Conservation (phyloP, 2,797 vertebrate genomes). For the Xerus rutilus region DNA sequence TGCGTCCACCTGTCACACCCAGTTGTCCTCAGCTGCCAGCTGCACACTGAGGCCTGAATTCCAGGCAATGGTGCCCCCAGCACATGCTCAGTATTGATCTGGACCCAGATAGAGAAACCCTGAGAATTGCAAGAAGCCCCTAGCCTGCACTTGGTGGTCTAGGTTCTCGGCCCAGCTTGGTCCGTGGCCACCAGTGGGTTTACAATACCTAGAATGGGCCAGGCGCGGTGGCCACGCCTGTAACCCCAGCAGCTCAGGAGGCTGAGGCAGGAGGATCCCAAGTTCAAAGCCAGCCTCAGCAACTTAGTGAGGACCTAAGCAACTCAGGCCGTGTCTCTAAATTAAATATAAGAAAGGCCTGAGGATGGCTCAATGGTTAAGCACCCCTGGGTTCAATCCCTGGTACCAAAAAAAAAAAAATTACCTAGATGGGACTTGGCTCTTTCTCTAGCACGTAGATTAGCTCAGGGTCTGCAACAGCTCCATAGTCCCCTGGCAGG, state of each 20-base stretch:
- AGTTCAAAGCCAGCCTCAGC: too few relatives aligned
- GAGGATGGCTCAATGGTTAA: too few relatives aligned
- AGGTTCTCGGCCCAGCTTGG: not conserved
- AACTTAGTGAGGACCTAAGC: too few relatives aligned
- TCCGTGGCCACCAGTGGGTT: not conserved
- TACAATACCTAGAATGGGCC: not conserved
- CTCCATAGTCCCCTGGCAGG: not conserved
- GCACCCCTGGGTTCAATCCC: too few relatives aligned
- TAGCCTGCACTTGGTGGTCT: not conserved
- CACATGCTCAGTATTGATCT: accelerated
- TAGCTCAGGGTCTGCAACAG: not conserved
- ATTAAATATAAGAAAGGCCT: too few relatives aligned
- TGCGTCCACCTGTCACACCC: not conserved
- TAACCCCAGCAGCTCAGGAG: too few relatives aligned
- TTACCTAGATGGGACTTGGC: too few relatives aligned
- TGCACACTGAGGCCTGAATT: accelerated
- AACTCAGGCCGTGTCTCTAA: too few relatives aligned
- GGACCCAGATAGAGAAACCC: not conserved
- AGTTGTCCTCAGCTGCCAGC: accelerated
- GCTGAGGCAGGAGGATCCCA: too few relatives aligned
- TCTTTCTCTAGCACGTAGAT: not conserved
- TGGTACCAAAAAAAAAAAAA: too few relatives aligned
- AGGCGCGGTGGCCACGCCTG: too few relatives aligned
- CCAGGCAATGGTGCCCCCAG: accelerated
- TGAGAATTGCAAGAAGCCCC: not conserved